These are phyloP conservation scores for Calcarius lapponicus DNA, from an alignment of 2,797 vertebrate species.

Conservation along the genomic window DNA sequence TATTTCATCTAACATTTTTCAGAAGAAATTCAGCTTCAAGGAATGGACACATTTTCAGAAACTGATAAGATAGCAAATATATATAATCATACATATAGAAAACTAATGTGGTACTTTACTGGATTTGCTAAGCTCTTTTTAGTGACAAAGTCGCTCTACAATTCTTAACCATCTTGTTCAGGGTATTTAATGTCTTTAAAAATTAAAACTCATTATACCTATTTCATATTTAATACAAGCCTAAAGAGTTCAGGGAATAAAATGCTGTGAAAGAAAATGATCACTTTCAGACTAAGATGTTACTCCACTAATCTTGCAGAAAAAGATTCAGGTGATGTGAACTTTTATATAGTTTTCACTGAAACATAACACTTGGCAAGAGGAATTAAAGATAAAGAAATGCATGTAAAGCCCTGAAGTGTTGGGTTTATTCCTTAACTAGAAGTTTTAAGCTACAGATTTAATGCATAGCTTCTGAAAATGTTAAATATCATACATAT, in stretches of 20 bases:
- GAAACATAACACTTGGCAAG: slow-evolving; percentile 11
- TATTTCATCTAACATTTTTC: not conserved
- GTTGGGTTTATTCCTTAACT: slow-evolving; percentile 2
- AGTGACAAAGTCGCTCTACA: not conserved
- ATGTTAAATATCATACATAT: slow-evolving; percentile 58
- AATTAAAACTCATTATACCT: slow-evolving; percentile 49
- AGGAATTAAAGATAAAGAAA: slow-evolving; percentile 42
- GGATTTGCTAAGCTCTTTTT: slow-evolving; percentile 24
- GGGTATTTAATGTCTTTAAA: slow-evolving; percentile 42
- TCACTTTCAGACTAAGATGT: slow-evolving; percentile 30
- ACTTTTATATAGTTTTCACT: slow-evolving; percentile 30
- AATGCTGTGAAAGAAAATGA: slow-evolving; percentile 9
- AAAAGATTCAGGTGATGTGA: slow-evolving; percentile 37
- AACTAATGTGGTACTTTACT: not conserved
- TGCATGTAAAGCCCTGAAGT: slow-evolving; percentile 4
- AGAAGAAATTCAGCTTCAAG: not conserved
- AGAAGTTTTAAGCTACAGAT: slow-evolving; percentile 18
- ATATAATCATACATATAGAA: not conserved
- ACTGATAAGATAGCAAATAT: not conserved
- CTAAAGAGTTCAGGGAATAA: slow-evolving; percentile 41
- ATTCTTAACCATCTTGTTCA: slow-evolving; percentile 31
- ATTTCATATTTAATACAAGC: slow-evolving; percentile 23
- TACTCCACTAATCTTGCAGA: slow-evolving; percentile 44
- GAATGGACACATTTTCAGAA: not conserved
- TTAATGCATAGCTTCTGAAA: slow-evolving; percentile 50